Evolutionary conservation across 2,113 vertebrate genomes (phyloP).

Genomic region (Mobula birostris): DNA sequence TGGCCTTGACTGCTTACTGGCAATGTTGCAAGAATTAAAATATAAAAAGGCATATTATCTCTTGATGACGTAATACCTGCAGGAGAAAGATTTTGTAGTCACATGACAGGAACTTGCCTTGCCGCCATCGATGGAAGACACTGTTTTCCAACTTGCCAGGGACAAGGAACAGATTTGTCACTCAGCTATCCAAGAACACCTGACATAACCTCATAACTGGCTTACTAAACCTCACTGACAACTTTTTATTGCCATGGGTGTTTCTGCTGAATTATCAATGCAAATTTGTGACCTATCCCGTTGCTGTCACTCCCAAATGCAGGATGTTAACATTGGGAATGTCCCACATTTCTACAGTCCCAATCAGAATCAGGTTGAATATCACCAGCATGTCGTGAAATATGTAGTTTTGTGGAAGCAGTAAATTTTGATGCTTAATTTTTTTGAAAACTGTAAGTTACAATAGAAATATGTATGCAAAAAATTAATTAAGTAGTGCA

Average conservation of each 20-base stretch:
- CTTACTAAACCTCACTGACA: background rate
- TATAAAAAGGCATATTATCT: background rate
- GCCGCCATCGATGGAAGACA: background rate
- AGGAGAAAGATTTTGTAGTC: background rate
- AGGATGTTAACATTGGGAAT: background rate
- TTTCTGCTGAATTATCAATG: background rate
- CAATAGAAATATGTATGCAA: no score
- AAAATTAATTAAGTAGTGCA: no score
- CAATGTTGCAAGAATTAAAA: background rate
- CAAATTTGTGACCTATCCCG: background rate
- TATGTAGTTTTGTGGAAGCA: no score
- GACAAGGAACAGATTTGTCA: background rate
- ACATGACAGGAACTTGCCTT: background rate
- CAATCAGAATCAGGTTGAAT: background rate
- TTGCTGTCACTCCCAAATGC: background rate
- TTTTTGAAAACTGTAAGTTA: no score
- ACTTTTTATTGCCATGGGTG: background rate
- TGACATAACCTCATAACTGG: background rate
- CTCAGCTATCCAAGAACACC: background rate
- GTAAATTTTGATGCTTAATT: no score
- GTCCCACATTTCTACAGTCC: background rate
- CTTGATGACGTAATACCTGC: background rate
- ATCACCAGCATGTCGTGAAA: no score
- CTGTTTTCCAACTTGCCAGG: background rate
- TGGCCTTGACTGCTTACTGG: background rate